These are phyloP conservation scores for Athripsodes cinereus DNA, from an alignment of 2,888 invertebrate genomes.

Conservation along the genomic window DNA sequence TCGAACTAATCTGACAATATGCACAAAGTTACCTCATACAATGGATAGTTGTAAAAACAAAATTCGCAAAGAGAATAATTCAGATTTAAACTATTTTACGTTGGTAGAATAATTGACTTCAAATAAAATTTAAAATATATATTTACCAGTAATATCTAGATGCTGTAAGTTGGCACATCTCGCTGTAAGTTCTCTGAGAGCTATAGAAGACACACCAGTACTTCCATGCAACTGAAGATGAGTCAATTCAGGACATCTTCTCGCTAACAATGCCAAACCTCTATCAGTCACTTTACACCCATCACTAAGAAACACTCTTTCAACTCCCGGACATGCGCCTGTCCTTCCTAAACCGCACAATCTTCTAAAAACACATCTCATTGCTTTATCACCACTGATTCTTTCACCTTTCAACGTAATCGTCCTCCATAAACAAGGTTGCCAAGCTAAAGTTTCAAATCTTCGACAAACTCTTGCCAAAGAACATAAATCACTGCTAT, in stretches of 20 bases:
- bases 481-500: conserved; percentile 64
- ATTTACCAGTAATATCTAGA: conserved; percentile 75
- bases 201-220: conserved; percentile 66
- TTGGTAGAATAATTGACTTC: too few relatives aligned
- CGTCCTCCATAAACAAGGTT: conserved; percentile 66
- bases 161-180: conserved; percentile 77
- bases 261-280: conserved; percentile 67
- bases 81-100: too few relatives aligned
- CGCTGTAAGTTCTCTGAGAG: conserved; percentile 71
- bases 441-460: conserved; percentile 74
- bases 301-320: conserved; percentile 60
- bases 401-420: conserved; percentile 57
- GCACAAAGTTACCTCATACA: too few relatives aligned
- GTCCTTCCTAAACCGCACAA: conserved; percentile 61
- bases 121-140: too few relatives aligned
- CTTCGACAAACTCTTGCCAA: conserved; percentile 71
- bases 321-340: conserved; percentile 61
- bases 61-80: too few relatives aligned
- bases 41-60: too few relatives aligned
- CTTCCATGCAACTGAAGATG: conserved; percentile 75
- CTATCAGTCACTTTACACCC: conserved; percentile 70
- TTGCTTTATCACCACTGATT: conserved; percentile 59
- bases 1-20: too few relatives aligned
- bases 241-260: conserved; percentile 75
- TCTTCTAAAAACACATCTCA: conserved; percentile 56